Evolutionary conservation across 1,140 invertebrate genomes (phyloP).

Genomic region (Lucilia sericata): DNA sequence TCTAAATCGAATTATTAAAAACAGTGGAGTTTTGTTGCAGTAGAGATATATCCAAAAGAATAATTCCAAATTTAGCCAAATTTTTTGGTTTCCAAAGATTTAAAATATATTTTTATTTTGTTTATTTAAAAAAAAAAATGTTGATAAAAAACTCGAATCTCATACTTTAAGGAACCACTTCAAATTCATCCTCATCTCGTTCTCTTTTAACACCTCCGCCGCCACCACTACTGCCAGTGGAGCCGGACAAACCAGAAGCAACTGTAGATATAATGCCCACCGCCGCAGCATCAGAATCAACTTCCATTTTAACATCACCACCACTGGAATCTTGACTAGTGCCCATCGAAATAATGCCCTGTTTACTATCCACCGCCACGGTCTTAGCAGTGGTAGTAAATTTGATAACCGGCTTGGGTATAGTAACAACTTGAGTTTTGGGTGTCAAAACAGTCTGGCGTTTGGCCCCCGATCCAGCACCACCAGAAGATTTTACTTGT

Average conservation of each 20-base stretch:
- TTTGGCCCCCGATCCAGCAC: conserved; percentile 56
- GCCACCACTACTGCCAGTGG: conserved; percentile 41
- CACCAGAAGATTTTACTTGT: conserved; percentile 68
- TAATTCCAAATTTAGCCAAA: too few species aligned
- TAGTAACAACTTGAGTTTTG: conserved; percentile 76
- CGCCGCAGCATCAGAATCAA: conserved; percentile 66
- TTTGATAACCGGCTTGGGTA: conserved; percentile 81
- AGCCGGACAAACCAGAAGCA: background rate
- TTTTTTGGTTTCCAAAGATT: too few species aligned
- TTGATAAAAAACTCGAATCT: background rate
- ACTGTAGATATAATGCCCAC: conserved; percentile 48
- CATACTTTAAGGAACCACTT: conserved; percentile 56
- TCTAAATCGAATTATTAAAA: too few species aligned
- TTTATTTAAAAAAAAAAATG: background rate
- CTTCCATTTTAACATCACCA: conserved; percentile 70
- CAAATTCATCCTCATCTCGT: conserved; percentile 79
- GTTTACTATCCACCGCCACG: conserved; percentile 23
- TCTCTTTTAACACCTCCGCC: conserved; percentile 71
- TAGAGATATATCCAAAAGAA: too few species aligned
- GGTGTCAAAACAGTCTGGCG: conserved; percentile 62
- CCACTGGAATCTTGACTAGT: conserved; percentile 44
- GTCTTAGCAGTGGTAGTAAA: conserved; percentile 73
- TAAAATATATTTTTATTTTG: background rate
- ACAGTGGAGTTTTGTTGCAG: too few species aligned
- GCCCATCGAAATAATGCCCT: background rate